Percentiles rank a stretch among this genome's conserved stretches.
phyloP scores from a whole-genome alignment of 2,797 vertebrate species.

The Lacerta bilineata region DNA sequence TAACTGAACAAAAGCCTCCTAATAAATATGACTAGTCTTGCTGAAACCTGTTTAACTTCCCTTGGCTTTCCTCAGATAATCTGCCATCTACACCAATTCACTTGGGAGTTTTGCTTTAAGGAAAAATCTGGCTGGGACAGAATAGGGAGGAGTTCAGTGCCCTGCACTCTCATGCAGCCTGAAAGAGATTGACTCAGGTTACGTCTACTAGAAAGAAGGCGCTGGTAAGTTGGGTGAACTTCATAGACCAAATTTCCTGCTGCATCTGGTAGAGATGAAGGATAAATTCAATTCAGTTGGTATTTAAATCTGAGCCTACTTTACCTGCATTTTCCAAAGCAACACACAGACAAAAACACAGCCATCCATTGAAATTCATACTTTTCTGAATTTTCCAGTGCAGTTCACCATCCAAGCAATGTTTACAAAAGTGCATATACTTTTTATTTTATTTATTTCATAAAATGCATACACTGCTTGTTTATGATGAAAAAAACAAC shows the following conservation, averaged over 20 bases:
- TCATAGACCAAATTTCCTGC: background rate
- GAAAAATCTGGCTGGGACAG: background rate
- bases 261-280: background rate
- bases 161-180: too few species aligned
- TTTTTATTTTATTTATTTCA: too few species aligned
- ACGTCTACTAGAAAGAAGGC: background rate
- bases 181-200: background rate
- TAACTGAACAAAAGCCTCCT: background rate
- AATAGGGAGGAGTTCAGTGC: background rate
- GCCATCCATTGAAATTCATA: too few species aligned
- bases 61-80: background rate
- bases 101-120: background rate
- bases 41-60: background rate
- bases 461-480: too few species aligned
- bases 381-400: too few species aligned
- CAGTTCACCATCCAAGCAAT: too few species aligned
- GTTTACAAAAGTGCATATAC: too few species aligned
- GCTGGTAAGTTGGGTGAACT: background rate
- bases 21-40: background rate
- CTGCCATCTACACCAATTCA: background rate
- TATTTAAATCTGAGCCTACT: too few species aligned
- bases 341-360: too few species aligned
- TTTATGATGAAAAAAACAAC: too few species aligned
- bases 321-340: too few species aligned
- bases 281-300: too few species aligned